Evolutionary conservation across 2,797 vertebrate genomes (phyloP), one percentile per base, ranked within the genome.

Genomic region (Glossophaga mutica): DNA sequence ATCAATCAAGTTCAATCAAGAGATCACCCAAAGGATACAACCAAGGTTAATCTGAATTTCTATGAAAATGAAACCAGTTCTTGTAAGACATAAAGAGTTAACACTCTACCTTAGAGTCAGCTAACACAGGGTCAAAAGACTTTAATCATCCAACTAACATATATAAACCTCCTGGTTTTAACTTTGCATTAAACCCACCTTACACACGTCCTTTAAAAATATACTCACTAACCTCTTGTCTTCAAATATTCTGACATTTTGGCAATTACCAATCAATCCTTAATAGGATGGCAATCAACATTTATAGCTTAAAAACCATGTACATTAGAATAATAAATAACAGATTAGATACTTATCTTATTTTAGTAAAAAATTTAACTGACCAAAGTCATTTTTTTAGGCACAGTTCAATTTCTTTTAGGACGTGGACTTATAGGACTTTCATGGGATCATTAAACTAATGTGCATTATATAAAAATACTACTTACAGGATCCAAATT

Each of bases 401-500:
- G 29, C 22, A 96, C 22, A 76, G n/a, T n/a, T 39, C 50, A 91
- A 62, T 94, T 94, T 92, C 84, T 92, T 92, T 93, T 78, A 84
- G 44, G 37, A 88, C n/a, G 1, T 29, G 26, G 62, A 52, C 34
- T 59, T 93, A 62, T 2, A 73, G 9, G 65, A 50, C 92, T 96
- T 92, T 95, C 50, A 93, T 11, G 16, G 8, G 15, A 89, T 94
- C 34, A 85, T 74, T 96, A 70, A 94, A 48, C 42, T 9, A 97
- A 44, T 89, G 16, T 21, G 62, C 6, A 96, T 86, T 95, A 94
- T 0, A 32, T 42, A 96, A 46, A 74, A 93, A 22, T 82, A 59
- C 37, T 98, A 98, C 99, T 99, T 99, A 99, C 99, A 96, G 99
- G 99, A 98, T 99, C 99, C 98, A 99, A 98, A 98, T 98, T 99